Conservation (phyloP, 1,140 invertebrate species). For the Trichomalopsis sarcophagae region DNA sequence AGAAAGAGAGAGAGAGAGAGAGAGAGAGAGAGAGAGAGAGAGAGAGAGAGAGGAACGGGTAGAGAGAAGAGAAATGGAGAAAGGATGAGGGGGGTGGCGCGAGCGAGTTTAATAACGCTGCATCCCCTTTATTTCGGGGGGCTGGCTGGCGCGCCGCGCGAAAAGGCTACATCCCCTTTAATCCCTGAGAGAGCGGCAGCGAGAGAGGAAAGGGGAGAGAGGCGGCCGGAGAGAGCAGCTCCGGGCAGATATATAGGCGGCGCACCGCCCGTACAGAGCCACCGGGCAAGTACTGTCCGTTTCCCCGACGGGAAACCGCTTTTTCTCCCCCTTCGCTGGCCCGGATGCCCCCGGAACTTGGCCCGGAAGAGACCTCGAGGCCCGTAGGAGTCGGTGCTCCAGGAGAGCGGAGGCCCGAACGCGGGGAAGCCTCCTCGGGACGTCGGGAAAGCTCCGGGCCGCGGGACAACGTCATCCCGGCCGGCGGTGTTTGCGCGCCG, state of each 20-base stretch:
- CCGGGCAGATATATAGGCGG: slow-evolving; percentile 60
- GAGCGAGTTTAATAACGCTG: slow-evolving; percentile 65
- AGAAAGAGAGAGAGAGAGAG: slow-evolving; percentile 26
- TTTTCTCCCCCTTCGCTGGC: not conserved
- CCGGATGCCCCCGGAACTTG: not conserved
- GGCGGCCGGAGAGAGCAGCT: not conserved
- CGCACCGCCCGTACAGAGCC: slow-evolving; percentile 56
- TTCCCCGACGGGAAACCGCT: slow-evolving; percentile 5
- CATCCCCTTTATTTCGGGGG: slow-evolving; percentile 71
- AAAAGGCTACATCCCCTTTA: slow-evolving; percentile 68
- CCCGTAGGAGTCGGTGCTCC: not conserved
- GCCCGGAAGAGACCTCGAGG: too few relatives aligned
- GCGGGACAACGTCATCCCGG: slow-evolving; percentile 56
- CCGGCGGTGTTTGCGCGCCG: slow-evolving; percentile 56
- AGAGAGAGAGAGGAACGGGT: slow-evolving; percentile 37
- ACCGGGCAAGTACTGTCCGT: slow-evolving; percentile 29
- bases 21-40: slow-evolving; percentile 29
- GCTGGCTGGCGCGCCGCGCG: slow-evolving; percentile 51
- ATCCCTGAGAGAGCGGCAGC: slow-evolving; percentile 62
- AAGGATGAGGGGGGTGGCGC: slow-evolving; percentile 52
- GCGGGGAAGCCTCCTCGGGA: not conserved
- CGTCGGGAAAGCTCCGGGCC: not conserved
- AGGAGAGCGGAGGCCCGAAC: too few relatives aligned
- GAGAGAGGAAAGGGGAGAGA: slow-evolving; percentile 50
- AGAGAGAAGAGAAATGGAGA: slow-evolving; percentile 42